Percentiles rank a stretch among this genome's conserved stretches.
phyloP scores from a whole-genome alignment of 2,888 invertebrate species.

The Heterodera filipjevi region DNA sequence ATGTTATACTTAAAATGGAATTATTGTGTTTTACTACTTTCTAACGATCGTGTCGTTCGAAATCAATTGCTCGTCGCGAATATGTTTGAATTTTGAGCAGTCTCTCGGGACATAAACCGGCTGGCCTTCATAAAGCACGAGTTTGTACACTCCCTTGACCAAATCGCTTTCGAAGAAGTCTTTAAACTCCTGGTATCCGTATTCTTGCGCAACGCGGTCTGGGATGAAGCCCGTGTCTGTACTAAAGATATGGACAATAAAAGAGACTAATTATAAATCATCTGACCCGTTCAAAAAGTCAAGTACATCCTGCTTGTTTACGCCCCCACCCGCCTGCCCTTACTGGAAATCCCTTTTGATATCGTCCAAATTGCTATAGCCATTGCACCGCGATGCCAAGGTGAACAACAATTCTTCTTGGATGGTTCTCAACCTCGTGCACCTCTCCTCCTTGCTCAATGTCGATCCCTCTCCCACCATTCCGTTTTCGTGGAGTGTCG shows the following conservation, averaged over 20 bases:
- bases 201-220: not conserved
- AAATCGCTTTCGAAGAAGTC: not conserved
- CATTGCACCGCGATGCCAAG: constrained; percentile 8
- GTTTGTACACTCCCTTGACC: not conserved
- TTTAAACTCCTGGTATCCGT: constrained; percentile 18
- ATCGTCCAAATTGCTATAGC: constrained; percentile 14
- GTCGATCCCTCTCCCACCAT: not conserved
- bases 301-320: no score
- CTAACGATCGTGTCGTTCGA: not conserved
- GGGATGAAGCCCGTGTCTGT: constrained; percentile 17
- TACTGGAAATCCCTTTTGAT: constrained; percentile 19
- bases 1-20: not conserved
- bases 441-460: not conserved
- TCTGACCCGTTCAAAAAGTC: constrained; percentile 4
- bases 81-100: constrained; percentile 7
- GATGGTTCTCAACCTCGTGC: not conserved
- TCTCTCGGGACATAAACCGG: constrained; percentile 10
- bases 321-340: not conserved
- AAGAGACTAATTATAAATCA: no score
- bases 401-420: constrained; percentile 23
- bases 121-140: constrained; percentile 12
- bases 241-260: not conserved
- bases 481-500: not conserved
- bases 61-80: constrained; percentile 25
- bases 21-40: constrained; percentile 1